Evolutionary conservation across 2,888 invertebrate species (phyloP).

Genomic region (Dimorphilus gyrociliatus): DNA sequence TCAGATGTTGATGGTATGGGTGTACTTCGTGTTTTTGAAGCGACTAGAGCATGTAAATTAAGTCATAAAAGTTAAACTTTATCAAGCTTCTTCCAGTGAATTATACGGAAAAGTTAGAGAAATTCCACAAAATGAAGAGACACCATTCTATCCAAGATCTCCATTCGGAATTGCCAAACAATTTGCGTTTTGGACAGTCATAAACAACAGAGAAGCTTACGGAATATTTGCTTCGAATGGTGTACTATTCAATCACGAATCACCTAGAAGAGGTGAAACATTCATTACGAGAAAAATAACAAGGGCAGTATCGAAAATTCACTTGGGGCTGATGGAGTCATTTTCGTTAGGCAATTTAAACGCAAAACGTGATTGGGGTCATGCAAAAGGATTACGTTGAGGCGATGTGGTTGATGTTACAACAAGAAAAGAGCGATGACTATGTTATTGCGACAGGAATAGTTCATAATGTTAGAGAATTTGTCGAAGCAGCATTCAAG

Average conservation of each 20-base stretch:
- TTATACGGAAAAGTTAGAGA: slow-evolving; percentile 38
- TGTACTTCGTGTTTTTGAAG: slow-evolving; percentile 33
- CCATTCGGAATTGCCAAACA: slow-evolving; percentile 39
- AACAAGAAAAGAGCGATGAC: slow-evolving; percentile 75
- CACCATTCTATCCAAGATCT: slow-evolving; percentile 38
- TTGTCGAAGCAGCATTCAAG: slow-evolving; percentile 76
- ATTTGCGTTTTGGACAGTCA: slow-evolving; percentile 37
- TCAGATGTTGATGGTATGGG: slow-evolving; percentile 53
- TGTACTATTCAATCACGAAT: slow-evolving; percentile 39
- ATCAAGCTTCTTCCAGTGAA: slow-evolving; percentile 39
- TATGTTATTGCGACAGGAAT: slow-evolving; percentile 94
- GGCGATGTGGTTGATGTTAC: slow-evolving; percentile 99
- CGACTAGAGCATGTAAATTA: slow-evolving; percentile 33
- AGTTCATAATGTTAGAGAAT: slow-evolving; percentile 83
- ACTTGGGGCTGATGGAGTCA: slow-evolving; percentile 62
- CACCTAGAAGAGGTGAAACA: slow-evolving; percentile 52
- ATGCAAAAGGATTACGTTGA: slow-evolving; percentile 73
- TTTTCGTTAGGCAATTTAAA: slow-evolving; percentile 86
- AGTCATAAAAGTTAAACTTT: slow-evolving; percentile 29
- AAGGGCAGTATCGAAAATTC: slow-evolving; percentile 87
- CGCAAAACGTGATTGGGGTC: slow-evolving; percentile 91
- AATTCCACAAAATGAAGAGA: slow-evolving; percentile 38
- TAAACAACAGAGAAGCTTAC: slow-evolving; percentile 38
- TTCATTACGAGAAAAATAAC: slow-evolving; percentile 98
- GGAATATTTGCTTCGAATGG: slow-evolving; percentile 38